Conservation (phyloP, 2,888 invertebrate genomes). For the Mythimna pallens region DNA sequence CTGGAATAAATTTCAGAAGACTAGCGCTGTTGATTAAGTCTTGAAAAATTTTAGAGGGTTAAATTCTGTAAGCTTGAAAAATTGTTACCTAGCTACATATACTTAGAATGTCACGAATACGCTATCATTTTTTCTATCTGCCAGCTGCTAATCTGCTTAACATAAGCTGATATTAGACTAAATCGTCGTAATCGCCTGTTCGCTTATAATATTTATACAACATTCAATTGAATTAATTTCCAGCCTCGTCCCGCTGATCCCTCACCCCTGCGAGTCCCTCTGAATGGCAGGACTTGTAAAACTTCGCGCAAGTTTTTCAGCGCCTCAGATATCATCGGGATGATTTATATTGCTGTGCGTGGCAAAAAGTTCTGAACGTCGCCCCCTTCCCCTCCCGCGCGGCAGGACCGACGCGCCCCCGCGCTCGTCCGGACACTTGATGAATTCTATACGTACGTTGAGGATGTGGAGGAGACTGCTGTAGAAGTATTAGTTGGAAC, state of each 20-base stretch:
- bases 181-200: neutral
- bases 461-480: neutral
- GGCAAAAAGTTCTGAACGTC: constrained; percentile 63
- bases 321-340: constrained; percentile 67
- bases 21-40: neutral
- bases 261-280: constrained; percentile 9
- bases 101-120: neutral
- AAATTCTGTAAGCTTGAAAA: neutral
- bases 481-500: constrained; percentile 13
- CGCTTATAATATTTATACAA: constrained; percentile 34
- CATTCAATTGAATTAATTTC: constrained; percentile 62
- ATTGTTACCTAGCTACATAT: neutral
- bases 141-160: neutral
- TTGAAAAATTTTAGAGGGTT: neutral
- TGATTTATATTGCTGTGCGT: constrained; percentile 71
- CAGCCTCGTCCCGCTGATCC: neutral
- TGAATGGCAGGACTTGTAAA: constrained; percentile 52
- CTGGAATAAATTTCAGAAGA: neutral
- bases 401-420: neutral
- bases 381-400: neutral
- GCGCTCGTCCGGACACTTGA: constrained; percentile 49
- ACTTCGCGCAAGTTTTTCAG: constrained; percentile 66
- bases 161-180: neutral
- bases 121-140: neutral
- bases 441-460: constrained; percentile 57